phyloP scores from a whole-genome alignment of 2,888 invertebrate genomes.

The Gasteruption jaculator region DNA sequence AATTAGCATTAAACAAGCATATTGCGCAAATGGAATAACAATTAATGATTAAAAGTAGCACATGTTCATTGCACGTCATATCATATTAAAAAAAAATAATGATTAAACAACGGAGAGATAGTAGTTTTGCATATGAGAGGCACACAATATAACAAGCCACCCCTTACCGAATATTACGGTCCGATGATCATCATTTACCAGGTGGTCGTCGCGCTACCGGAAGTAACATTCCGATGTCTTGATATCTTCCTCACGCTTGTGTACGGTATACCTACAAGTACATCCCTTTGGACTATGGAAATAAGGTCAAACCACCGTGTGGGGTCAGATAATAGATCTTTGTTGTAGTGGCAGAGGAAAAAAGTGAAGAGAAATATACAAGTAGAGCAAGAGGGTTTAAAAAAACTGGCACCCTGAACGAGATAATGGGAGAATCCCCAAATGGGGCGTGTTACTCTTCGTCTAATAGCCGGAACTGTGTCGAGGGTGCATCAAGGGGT shows the following conservation, averaged over 20 bases:
- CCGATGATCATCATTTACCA: conserved; percentile 33
- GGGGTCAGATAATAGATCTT: conserved; percentile 23
- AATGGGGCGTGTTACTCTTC: conserved; percentile 16
- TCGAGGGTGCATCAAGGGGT: conserved; percentile 22
- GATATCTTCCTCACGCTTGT: too few relatives aligned
- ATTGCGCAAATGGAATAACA: too few relatives aligned
- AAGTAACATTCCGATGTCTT: conserved; percentile 41
- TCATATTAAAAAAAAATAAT: too few relatives aligned
- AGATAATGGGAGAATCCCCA: conserved; percentile 29
- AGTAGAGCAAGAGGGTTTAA: conserved; percentile 14
- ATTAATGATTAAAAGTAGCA: too few relatives aligned
- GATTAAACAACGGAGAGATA: conserved; percentile 15
- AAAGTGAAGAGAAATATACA: conserved; percentile 10
- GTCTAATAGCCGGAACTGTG: conserved; percentile 22
- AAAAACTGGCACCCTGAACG: conserved; percentile 20
- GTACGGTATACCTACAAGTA: too few relatives aligned
- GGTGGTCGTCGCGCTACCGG: conserved; percentile 41
- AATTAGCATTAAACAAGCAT: too few relatives aligned
- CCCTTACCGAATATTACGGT: conserved; percentile 21
- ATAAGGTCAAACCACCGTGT: conserved; percentile 36
- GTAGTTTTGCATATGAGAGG: conserved; percentile 7
- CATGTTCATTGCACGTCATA: too few relatives aligned
- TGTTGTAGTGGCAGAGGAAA: neutral
- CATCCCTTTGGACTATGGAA: conserved; percentile 34
- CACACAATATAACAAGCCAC: conserved; percentile 10